Base-by-base conservation (phyloP, 2,888 invertebrate genomes). In the Lottia gigantea region DNA sequence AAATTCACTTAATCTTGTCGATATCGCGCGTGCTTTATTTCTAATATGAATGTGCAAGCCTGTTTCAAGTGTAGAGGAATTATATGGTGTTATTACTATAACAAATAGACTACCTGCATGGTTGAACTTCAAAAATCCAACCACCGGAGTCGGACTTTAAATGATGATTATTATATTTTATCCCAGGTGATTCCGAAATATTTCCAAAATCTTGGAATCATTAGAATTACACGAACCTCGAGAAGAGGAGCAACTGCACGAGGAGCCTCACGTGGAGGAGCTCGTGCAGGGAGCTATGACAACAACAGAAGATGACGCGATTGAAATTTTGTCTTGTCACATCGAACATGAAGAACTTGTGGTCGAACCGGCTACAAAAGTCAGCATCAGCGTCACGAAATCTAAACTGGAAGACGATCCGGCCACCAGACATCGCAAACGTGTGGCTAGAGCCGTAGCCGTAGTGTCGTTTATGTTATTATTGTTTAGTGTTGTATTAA, bases 401-500 rank as follows among this genome's bases (percentile, higher is more conserved):
- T 62, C 67, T 12, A 67, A 71, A 25, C 15, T 65, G 25, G 19
- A 25, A 12, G 74, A 72, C 45, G 73, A 74, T 67, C 71, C 71
- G 1, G 72, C 65, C 46, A 55, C 63, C 63, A 69, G 65, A 14
- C 76, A 82, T 45, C 68, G 83, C 64, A 83, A 78, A 68, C 77
- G 80, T 11, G 80, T 83, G 46, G 84, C 81, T 19, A 76, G 95
- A 92, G 95, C 95, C 67, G 95, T 96, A 88, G 94, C 95, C 89
- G 94, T 95, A 83, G 95, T 96, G 62, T 96, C 96, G 74, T 95
- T 95, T 85, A 91, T 96, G 76, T 91, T 96, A 78, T 92, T 96
- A 73, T 92, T 95, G 85, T 94, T 96, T 91, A 95, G 96, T 89
- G 92, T 97, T 82, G 91, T 96, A 78, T 91, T 97, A 73, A 96